Evolutionary conservation across 2,113 vertebrate genomes (phyloP).

Genomic region (Nesospiza acunhae): DNA sequence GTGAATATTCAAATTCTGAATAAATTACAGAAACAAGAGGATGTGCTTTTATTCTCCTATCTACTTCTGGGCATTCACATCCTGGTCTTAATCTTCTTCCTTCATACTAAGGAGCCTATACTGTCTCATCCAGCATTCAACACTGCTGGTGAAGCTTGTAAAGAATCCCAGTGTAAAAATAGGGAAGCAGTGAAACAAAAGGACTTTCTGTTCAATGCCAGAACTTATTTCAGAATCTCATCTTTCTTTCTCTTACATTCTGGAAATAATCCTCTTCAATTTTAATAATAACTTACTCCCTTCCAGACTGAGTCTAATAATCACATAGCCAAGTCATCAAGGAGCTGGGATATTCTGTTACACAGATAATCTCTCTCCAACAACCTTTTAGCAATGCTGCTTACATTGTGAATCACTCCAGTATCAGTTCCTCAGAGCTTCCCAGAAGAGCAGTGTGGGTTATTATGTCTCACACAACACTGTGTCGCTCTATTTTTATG

Average conservation of each 20-base stretch:
- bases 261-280: not conserved
- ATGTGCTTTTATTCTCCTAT: not conserved
- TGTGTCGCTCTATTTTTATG: not conserved
- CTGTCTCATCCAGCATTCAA: not conserved
- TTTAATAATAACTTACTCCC: not conserved
- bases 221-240: not conserved
- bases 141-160: not conserved
- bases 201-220: not conserved
- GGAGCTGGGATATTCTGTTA: not conserved
- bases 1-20: not conserved
- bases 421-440: constrained; percentile 36
- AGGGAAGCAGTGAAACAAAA: not conserved
- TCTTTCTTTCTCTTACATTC: not conserved
- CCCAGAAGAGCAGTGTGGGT: not conserved
- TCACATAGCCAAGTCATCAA: not conserved
- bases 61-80: not conserved
- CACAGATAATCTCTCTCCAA: not conserved
- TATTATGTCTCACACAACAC: not conserved
- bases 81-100: not conserved
- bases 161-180: not conserved
- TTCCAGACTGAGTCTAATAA: not conserved
- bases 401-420: not conserved
- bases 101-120: not conserved
- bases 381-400: not conserved
- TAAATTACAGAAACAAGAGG: not conserved